phyloP scores from a whole-genome alignment of 2,797 vertebrate genomes.

The Xiphophorus birchmanni region DNA sequence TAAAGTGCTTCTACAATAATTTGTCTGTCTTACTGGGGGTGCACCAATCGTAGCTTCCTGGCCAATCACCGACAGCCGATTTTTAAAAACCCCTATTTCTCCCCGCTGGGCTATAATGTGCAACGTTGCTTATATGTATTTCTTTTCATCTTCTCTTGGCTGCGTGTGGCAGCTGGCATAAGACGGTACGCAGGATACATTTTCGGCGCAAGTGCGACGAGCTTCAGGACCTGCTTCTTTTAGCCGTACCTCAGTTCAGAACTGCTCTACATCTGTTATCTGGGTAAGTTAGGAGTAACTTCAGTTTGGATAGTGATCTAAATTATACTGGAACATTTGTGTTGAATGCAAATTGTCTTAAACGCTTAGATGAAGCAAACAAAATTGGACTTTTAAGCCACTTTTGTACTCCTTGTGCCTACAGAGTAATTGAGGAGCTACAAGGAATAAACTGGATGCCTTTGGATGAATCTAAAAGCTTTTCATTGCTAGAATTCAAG shows the following conservation, averaged over 20 bases:
- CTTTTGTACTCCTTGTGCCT: slow-evolving; percentile 1
- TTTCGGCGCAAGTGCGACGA: slow-evolving; percentile 55
- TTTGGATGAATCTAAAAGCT: slow-evolving; percentile 58
- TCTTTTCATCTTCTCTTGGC: background rate
- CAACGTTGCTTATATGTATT: background rate
- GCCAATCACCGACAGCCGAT: background rate
- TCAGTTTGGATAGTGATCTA: background rate
- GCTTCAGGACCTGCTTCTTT: slow-evolving; percentile 74
- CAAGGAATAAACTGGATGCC: slow-evolving; percentile 77
- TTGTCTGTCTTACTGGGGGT: background rate
- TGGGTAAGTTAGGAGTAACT: slow-evolving; percentile 63
- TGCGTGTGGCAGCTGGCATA: slow-evolving; percentile 77
- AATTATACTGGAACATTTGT: background rate
- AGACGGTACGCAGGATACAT: slow-evolving; percentile 45
- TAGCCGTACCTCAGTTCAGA: slow-evolving; percentile 83
- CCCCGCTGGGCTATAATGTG: background rate
- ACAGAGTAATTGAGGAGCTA: slow-evolving; percentile 83
- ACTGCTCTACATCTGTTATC: slow-evolving; percentile 77
- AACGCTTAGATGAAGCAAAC: background rate
- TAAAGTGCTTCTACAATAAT: slow-evolving; percentile 36
- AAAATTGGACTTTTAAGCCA: background rate
- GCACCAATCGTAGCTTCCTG: background rate
- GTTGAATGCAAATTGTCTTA: background rate
- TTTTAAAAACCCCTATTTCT: background rate
- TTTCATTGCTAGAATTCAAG: slow-evolving; percentile 78